Conservation (phyloP, 2,113 vertebrate genomes). For the Proteles cristata region DNA sequence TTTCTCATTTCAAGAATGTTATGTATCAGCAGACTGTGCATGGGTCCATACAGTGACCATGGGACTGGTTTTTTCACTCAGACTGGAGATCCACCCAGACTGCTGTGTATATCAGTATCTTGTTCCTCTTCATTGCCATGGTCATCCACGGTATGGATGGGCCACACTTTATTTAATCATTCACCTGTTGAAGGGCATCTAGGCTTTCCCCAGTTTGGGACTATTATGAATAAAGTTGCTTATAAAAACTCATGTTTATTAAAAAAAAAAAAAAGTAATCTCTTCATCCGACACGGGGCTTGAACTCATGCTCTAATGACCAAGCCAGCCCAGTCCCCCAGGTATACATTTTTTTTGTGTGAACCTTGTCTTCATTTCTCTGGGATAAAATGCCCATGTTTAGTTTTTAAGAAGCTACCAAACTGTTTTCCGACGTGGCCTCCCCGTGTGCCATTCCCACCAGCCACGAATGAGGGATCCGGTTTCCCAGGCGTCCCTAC, state of each 20-base stretch:
- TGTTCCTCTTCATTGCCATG: rapidly evolving
- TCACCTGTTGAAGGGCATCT: neutral
- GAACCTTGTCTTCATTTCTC: neutral
- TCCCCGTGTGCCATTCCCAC: rapidly evolving
- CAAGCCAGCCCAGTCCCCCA: neutral
- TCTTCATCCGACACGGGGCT: neutral
- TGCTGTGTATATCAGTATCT: rapidly evolving
- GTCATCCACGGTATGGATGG: rapidly evolving
- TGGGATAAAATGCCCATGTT: neutral
- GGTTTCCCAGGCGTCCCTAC: rapidly evolving
- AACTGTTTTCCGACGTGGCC: neutral
- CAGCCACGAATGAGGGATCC: neutral
- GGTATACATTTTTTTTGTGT: neutral
- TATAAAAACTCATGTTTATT: neutral
- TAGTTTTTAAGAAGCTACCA: neutral
- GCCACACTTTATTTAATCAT: rapidly evolving
- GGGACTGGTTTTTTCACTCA: neutral
- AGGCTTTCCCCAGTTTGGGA: neutral
- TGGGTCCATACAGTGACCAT: rapidly evolving
- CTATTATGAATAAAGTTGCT: neutral
- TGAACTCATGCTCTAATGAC: neutral
- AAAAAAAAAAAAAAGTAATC: neutral
- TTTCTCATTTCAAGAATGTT: neutral
- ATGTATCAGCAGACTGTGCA: rapidly evolving
- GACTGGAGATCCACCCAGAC: neutral